Evolutionary conservation across 37 sponge, comb jelly and placozoan genomes (phyloP).

Genomic region (Axinella damicornis): DNA sequence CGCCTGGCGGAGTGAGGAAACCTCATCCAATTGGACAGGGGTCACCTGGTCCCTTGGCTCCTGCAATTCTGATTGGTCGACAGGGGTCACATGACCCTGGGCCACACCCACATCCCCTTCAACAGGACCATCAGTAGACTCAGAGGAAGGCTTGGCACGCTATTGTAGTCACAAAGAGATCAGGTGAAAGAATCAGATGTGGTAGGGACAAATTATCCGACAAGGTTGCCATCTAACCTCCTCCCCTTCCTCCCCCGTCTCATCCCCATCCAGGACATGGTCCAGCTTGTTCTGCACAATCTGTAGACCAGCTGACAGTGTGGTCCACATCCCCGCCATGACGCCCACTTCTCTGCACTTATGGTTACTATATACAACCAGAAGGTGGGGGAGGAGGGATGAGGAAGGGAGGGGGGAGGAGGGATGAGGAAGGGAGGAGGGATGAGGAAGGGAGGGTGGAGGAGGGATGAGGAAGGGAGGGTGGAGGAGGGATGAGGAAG

Average conservation of each 20-base stretch:
- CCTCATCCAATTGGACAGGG: background rate
- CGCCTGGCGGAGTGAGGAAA: conserved; percentile 21
- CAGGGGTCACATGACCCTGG: no score
- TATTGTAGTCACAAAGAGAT: no score
- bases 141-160: no score
- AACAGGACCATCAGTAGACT: no score
- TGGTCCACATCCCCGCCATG: conserved; percentile 52
- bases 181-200: no score
- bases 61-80: no score
- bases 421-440: background rate
- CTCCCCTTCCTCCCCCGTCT: no score
- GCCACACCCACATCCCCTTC: no score
- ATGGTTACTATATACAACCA: background rate
- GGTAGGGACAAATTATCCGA: no score
- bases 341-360: background rate
- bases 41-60: background rate
- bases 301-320: conserved; percentile 66
- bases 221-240: no score
- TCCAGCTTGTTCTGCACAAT: conserved; percentile 74
- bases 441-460: background rate
- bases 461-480: background rate
- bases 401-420: conserved; percentile 2
- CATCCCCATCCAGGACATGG: conserved; percentile 36
- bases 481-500: background rate
- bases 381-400: background rate